These are phyloP conservation scores for Leptocoma aspasia DNA, from an alignment of 2,113 vertebrate species.

Conservation along the genomic window DNA sequence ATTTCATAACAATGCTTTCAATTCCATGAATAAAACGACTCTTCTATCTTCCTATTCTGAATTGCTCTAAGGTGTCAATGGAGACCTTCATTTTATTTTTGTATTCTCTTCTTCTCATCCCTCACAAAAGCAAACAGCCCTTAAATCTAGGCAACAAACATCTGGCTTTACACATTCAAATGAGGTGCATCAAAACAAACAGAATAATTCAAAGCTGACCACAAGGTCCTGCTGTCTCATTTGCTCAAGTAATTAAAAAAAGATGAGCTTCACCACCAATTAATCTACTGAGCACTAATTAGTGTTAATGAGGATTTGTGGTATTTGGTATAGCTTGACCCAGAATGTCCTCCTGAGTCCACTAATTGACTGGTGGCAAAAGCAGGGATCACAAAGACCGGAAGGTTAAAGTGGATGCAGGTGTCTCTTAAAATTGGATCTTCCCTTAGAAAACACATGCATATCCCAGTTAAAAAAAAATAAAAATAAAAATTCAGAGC, in stretches of 20 bases:
- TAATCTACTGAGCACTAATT: slow-evolving; percentile 73
- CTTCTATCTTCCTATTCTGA: background rate
- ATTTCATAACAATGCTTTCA: background rate
- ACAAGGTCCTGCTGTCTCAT: slow-evolving; percentile 52
- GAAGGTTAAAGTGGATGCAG: slow-evolving; percentile 53
- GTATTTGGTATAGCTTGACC: slow-evolving; percentile 62
- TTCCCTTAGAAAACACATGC: background rate
- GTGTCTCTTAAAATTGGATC: slow-evolving; percentile 1
- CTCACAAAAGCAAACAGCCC: background rate
- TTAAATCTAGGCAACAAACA: slow-evolving; percentile 54
- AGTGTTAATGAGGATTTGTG: slow-evolving; percentile 71
- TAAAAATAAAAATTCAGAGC: background rate
- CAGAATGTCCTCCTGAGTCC: slow-evolving; percentile 30
- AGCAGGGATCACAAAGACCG: background rate
- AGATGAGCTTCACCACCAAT: slow-evolving; percentile 72
- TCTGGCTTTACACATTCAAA: slow-evolving; percentile 72
- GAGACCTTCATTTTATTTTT: slow-evolving; percentile 30
- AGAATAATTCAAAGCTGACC: slow-evolving; percentile 71
- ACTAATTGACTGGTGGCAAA: slow-evolving; percentile 48
- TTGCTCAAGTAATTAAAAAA: slow-evolving; percentile 75
- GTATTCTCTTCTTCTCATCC: background rate
- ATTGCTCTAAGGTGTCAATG: background rate
- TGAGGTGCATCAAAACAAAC: slow-evolving; percentile 71
- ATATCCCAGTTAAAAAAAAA: background rate
- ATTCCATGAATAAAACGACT: background rate